phyloP scores from a whole-genome alignment of 1,140 invertebrate species.

The Drosophila repletoides region DNA sequence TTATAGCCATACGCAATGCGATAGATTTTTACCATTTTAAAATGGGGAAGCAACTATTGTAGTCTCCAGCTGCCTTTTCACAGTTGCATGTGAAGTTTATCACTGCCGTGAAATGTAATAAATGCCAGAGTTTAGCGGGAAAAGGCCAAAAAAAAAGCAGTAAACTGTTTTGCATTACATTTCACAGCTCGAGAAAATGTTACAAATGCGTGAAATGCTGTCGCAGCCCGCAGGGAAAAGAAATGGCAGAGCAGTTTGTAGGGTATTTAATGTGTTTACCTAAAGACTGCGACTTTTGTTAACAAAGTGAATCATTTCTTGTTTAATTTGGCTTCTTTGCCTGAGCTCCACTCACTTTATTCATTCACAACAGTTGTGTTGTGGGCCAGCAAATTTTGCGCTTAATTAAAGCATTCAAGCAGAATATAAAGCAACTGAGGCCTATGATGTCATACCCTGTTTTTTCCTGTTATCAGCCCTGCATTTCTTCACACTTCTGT shows the following conservation, averaged over 20 bases:
- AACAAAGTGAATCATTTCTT: neutral
- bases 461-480: slow-evolving; percentile 21
- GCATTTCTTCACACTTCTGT: slow-evolving; percentile 11
- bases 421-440: slow-evolving; percentile 9
- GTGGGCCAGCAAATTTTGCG: neutral
- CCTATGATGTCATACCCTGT: slow-evolving; percentile 62
- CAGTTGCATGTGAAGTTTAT: slow-evolving; percentile 63
- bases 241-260: neutral
- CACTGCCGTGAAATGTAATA: slow-evolving; percentile 64
- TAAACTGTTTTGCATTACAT: slow-evolving; percentile 53
- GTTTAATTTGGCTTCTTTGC: neutral
- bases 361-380: slow-evolving; percentile 29
- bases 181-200: slow-evolving; percentile 46
- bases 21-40: slow-evolving; percentile 48
- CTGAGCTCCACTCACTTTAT: neutral
- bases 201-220: slow-evolving; percentile 56
- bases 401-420: slow-evolving; percentile 3
- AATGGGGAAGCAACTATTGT: slow-evolving; percentile 2
- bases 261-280: too few relatives aligned
- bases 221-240: too few relatives aligned
- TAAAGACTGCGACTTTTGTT: neutral
- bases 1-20: slow-evolving; percentile 40
- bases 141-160: slow-evolving; percentile 13
- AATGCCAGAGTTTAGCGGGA: slow-evolving; percentile 52
- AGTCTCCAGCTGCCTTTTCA: slow-evolving; percentile 16